Conservation (phyloP, 2,888 invertebrate species). For the Allygus modestus region DNA sequence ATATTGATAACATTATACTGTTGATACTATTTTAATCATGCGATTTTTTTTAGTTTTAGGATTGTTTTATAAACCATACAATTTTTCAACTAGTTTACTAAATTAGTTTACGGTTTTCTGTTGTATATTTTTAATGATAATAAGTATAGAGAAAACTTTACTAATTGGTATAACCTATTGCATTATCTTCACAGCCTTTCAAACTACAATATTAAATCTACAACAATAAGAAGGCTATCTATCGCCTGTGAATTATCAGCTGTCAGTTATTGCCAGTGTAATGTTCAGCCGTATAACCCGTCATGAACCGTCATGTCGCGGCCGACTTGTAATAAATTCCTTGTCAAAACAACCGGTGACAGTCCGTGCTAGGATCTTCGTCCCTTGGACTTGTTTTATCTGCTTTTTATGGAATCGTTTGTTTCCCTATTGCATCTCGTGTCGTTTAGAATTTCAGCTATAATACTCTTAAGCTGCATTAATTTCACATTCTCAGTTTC, state of each 20-base stretch:
- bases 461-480: no score
- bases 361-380: constrained; percentile 27
- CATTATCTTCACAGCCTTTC: not conserved
- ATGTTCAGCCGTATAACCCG: constrained; percentile 10
- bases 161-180: not conserved
- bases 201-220: not conserved
- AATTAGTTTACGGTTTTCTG: no score
- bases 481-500: no score
- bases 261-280: constrained; percentile 22
- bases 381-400: constrained; percentile 33
- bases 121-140: no score
- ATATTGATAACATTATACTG: no score
- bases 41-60: no score
- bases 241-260: constrained; percentile 5
- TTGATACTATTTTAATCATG: no score
- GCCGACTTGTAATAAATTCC: constrained; percentile 36
- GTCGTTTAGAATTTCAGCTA: not conserved
- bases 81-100: no score
- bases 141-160: no score
- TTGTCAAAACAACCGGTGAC: constrained; percentile 58
- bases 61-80: no score
- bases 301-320: constrained; percentile 42
- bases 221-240: not conserved
- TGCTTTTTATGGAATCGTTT: constrained; percentile 49
- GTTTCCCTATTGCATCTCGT: not conserved